phyloP scores from a whole-genome alignment of 2,113 vertebrate genomes.

The human (Homo sapiens) region GRCh38 chr1:230098001-230098500 shows the following conservation, averaged over 20 bases:
- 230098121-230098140: neutral
- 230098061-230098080: neutral
- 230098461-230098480: no score
- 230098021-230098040: neutral
- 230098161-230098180: neutral
- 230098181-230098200: neutral
- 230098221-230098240: neutral
- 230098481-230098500: no score
- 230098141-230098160: neutral
- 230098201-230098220: neutral
- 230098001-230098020: neutral
- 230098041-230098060: neutral
- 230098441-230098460: no score
- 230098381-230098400: neutral
- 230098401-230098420: neutral
- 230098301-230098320: neutral
- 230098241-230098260: neutral
- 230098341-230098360: neutral
- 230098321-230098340: neutral
- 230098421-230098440: no score
- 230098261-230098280: neutral
- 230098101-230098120: neutral
- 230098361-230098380: neutral
- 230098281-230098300: neutral
- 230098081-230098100: neutral